A percentile compares a stretch with the other conserved stretches of the same genome.
Evolutionary conservation across 1,140 invertebrate genomes (phyloP).

Genomic region (Drosophila varians): DNA sequence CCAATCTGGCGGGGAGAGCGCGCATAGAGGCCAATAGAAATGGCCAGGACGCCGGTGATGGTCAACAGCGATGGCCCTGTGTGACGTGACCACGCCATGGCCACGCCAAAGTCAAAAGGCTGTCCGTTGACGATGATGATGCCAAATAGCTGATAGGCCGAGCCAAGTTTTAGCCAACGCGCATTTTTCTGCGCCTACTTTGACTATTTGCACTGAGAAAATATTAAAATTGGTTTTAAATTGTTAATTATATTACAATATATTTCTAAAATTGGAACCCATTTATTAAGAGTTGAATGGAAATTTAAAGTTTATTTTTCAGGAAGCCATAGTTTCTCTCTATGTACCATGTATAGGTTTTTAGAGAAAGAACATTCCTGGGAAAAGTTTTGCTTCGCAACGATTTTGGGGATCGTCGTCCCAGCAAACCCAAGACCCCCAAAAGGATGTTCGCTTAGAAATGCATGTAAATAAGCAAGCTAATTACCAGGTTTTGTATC

Average conservation of each 20-base stretch:
- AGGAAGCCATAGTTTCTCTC: too few species aligned
- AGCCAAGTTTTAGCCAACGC: slow-evolving; percentile 43
- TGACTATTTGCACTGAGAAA: slow-evolving; percentile 20
- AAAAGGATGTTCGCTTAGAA: slow-evolving; percentile 71
- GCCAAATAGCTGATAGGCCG: slow-evolving; percentile 75
- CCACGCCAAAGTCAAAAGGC: slow-evolving; percentile 33
- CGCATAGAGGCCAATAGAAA: slow-evolving; percentile 13
- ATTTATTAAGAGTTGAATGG: too few species aligned
- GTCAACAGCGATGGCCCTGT: slow-evolving; percentile 76
- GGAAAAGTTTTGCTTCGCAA: slow-evolving; percentile 50
- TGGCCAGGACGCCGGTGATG: slow-evolving; percentile 54
- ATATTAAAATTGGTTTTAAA: too few species aligned
- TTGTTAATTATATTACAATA: too few species aligned
- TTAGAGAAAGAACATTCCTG: slow-evolving; percentile 59
- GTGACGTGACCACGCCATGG: slow-evolving; percentile 72
- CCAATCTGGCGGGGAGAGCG: slow-evolving; percentile 46
- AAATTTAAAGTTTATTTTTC: too few species aligned
- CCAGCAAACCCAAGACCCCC: not conserved
- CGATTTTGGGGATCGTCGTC: slow-evolving; percentile 8
- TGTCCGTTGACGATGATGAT: slow-evolving; percentile 50
- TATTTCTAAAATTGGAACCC: too few species aligned
- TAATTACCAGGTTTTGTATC: slow-evolving; percentile 64
- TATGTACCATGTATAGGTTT: not conserved
- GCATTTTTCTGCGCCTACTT: slow-evolving; percentile 76
- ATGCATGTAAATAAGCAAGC: slow-evolving; percentile 69